These are phyloP conservation scores for Dinoponera quadriceps DNA, from an alignment of 1,140 invertebrate genomes.

Conservation along the genomic window DNA sequence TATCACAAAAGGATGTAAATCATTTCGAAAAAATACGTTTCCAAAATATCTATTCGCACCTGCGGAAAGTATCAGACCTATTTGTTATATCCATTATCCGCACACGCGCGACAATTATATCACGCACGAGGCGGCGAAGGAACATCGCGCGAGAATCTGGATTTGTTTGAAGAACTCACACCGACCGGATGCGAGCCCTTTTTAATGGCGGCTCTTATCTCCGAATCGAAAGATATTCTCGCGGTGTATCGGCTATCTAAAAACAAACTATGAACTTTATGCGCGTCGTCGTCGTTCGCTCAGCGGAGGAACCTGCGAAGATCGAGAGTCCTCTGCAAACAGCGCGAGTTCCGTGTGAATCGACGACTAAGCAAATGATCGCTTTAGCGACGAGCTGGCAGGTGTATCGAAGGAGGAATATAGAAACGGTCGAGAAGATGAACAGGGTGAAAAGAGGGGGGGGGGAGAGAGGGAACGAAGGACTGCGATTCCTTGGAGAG, in stretches of 20 bases:
- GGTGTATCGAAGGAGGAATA: constrained; percentile 57
- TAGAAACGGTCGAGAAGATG: neutral
- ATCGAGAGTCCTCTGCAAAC: constrained; percentile 70
- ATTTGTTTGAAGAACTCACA: constrained; percentile 70
- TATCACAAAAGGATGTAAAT: too few relatives aligned
- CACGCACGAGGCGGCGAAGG: constrained; percentile 13
- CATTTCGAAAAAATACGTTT: neutral
- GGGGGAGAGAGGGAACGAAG: neutral
- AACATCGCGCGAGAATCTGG: constrained; percentile 59
- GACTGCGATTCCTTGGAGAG: constrained; percentile 12
- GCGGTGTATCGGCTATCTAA: constrained; percentile 69
- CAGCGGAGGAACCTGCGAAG: constrained; percentile 57
- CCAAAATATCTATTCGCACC: neutral
- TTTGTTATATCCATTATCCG: neutral
- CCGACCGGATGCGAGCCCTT: constrained; percentile 64
- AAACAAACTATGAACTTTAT: constrained; percentile 66
- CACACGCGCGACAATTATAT: neutral
- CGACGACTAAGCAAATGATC: constrained; percentile 64
- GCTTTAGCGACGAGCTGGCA: constrained; percentile 64
- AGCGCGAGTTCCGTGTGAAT: constrained; percentile 63
- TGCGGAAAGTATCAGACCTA: neutral
- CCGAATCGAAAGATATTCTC: constrained; percentile 71
- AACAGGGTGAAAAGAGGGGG: neutral
- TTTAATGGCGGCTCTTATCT: constrained; percentile 70
- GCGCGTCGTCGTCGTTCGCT: neutral